These are phyloP conservation scores for Drosophila kurseongensis DNA, from an alignment of 1,140 invertebrate species.

Conservation along the genomic window DNA sequence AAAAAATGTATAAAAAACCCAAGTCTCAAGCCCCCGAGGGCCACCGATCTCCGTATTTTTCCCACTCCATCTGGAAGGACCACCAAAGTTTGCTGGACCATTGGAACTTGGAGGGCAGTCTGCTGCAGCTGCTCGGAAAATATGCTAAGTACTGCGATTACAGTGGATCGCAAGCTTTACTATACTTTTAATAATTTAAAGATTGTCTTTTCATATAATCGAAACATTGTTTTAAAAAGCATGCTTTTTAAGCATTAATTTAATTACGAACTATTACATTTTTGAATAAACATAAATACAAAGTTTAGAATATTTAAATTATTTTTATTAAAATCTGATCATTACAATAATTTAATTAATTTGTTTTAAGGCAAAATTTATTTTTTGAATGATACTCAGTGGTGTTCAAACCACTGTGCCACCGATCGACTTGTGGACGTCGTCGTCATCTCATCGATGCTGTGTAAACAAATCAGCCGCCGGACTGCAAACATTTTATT, in stretches of 20 bases:
- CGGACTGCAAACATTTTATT: conserved; percentile 78
- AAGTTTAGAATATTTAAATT: no score
- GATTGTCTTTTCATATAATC: no score
- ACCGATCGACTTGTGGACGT: conserved; percentile 26
- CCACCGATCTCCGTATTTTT: conserved; percentile 17
- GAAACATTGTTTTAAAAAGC: no score
- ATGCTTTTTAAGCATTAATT: no score
- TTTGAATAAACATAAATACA: no score
- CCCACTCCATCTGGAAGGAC: conserved; percentile 37
- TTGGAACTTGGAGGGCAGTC: conserved; percentile 43
- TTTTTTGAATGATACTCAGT: not conserved
- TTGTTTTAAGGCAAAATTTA: no score
- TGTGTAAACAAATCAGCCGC: conserved; percentile 69
- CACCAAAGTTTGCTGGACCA: conserved; percentile 63
- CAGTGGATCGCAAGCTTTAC: conserved; percentile 10
- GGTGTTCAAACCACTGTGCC: conserved; percentile 27
- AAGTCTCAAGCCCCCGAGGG: conserved; percentile 38
- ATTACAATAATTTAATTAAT: no score
- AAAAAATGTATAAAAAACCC: conserved; percentile 13
- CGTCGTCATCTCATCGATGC: conserved; percentile 52
- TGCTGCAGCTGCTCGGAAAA: conserved; percentile 58
- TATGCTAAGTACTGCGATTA: conserved; percentile 65
- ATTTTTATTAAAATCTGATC: no score
- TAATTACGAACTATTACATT: no score
- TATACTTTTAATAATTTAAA: no score